Evolutionary conservation across 2,888 invertebrate species (phyloP), one percentile per base, ranked within the genome.

Genomic region (Epicampocera succincta): DNA sequence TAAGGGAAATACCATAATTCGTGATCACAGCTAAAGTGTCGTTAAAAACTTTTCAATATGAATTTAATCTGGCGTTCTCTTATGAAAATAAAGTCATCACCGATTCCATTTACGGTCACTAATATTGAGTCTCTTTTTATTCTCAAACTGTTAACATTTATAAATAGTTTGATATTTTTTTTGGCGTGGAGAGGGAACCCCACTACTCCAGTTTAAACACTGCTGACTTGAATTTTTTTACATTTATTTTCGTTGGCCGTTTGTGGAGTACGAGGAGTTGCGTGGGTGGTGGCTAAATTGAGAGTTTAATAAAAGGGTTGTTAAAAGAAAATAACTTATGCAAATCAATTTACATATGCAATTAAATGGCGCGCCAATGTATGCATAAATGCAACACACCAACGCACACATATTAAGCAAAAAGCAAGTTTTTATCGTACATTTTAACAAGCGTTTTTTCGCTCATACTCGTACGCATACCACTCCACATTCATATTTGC

Each of bases 271-370:
- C 12, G 25, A 21, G 25, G 44, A 19, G 44, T 40, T 40, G 29
- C 42, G n/a, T 40, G 50, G 19, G 9, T 68, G 33, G 52, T 60
- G 11, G 6, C 17, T 33, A 68, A 75, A 75, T 61, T 52, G 38
- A 17, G 52, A 69, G 65, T 54, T 74, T 58, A 54, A 73, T 72
- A 84, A 86, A 85, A 85, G 72, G 71, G 71, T 75, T 72, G 83
- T 84, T 66, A 68, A 46, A 76, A 71, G 74, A 74, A 68, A 69
- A 83, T 72, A 78, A 73, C 68, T 74, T 78, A 73, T 80, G 74
- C 69, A 83, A 84, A 84, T 84, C 71, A 83, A 83, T 84, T 85
- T 84, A 80, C 83, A 85, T 85, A 83, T 84, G 83, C 84, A 84
- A 84, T 84, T 85, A 84, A 84, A 81, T 80, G 76, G 69, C 80